phyloP scores from a whole-genome alignment of 2,797 vertebrate genomes.

The Mionectes olivaceus region DNA sequence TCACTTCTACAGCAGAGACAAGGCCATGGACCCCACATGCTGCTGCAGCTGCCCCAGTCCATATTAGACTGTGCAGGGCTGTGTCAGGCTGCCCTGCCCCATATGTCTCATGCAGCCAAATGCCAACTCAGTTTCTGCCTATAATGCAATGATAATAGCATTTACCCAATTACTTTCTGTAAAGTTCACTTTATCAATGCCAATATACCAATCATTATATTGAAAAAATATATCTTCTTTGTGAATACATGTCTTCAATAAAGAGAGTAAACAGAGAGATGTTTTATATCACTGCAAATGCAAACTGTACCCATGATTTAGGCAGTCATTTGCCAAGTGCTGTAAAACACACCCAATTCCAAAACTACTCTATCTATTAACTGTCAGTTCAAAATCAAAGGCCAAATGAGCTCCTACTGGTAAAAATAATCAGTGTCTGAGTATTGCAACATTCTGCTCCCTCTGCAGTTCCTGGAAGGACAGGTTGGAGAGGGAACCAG shows the following conservation, averaged over 20 bases:
- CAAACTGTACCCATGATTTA: background rate
- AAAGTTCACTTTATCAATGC: constrained; percentile 2
- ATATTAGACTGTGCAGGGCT: background rate
- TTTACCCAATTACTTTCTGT: background rate
- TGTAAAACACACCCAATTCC: background rate
- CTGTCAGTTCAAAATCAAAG: constrained; percentile 1
- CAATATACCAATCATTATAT: background rate
- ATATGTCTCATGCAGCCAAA: background rate
- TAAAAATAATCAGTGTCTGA: background rate
- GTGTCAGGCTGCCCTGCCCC: background rate
- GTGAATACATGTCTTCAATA: background rate
- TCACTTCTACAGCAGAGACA: background rate
- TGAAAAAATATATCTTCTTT: background rate
- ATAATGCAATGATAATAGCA: background rate
- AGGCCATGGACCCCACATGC: background rate
- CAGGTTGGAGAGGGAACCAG: background rate
- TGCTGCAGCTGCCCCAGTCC: background rate
- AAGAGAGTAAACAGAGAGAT: constrained; percentile 6
- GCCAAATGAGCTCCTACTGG: background rate
- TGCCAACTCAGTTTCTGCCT: background rate
- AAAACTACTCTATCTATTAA: constrained; percentile 15
- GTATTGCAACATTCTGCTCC: background rate
- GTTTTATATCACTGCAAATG: background rate
- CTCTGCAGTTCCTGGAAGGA: background rate
- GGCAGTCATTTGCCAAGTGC: background rate